A percentile compares a stretch with the other conserved stretches of the same genome.
Evolutionary conservation across 2,888 invertebrate genomes (phyloP).

Genomic region (Volucella inanis): DNA sequence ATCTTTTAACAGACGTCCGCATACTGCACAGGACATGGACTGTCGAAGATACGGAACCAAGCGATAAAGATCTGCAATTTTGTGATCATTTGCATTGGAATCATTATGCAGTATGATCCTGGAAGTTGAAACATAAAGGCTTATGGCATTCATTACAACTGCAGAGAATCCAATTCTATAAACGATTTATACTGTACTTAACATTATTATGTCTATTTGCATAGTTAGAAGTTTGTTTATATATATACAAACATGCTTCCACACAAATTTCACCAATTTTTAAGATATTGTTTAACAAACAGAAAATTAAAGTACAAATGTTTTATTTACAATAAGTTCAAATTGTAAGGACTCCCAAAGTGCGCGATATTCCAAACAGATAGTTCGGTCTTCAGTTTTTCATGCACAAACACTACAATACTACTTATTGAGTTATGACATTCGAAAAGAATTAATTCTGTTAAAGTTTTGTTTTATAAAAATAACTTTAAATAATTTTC

Average conservation of each 20-base stretch:
- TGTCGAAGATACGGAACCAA: conserved; percentile 93
- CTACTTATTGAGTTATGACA: neutral
- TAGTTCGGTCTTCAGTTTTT: conserved; percentile 3
- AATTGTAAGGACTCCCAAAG: conserved; percentile 34
- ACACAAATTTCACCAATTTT: conserved; percentile 3
- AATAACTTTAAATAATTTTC: conserved; percentile 32
- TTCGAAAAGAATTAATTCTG: neutral
- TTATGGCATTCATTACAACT: conserved; percentile 78
- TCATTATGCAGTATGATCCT: conserved; percentile 78
- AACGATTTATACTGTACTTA: conserved; percentile 10
- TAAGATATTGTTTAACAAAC: conserved; percentile 9
- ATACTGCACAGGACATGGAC: conserved; percentile 94
- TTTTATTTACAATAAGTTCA: conserved; percentile 53
- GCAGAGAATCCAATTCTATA: conserved; percentile 5
- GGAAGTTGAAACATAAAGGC: conserved; percentile 80
- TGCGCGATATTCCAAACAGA: conserved; percentile 20
- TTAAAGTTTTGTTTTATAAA: conserved; percentile 40
- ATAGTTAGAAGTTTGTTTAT: neutral
- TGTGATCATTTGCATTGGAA: conserved; percentile 84
- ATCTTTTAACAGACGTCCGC: conserved; percentile 91
- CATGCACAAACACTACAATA: neutral
- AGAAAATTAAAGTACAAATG: neutral
- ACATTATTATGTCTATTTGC: conserved; percentile 21
- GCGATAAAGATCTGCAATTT: conserved; percentile 92
- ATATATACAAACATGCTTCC: conserved; percentile 25